Conservation (phyloP, 2,888 invertebrate genomes). For the Sminthurinus aureus region DNA sequence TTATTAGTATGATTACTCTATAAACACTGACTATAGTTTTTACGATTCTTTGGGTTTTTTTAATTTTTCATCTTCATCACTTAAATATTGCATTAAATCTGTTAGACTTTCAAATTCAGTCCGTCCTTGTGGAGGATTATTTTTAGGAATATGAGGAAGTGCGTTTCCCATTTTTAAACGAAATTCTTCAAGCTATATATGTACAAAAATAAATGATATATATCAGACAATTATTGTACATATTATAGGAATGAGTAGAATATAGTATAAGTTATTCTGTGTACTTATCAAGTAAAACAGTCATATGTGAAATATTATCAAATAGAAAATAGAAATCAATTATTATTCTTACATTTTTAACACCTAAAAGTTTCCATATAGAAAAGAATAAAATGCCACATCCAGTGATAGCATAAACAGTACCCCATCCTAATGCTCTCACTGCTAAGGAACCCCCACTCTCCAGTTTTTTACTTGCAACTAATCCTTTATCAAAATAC, state of each 20-base stretch:
- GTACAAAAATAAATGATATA: constrained; percentile 41
- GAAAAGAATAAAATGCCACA: constrained; percentile 81
- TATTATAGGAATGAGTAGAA: too few relatives aligned
- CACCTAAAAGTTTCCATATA: constrained; percentile 89
- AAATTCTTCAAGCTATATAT: constrained; percentile 81
- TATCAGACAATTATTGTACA: too few relatives aligned
- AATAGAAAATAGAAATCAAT: neutral
- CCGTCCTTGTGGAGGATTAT: constrained; percentile 79
- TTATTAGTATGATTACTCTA: too few relatives aligned
- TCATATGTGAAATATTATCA: too few relatives aligned
- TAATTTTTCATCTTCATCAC: constrained; percentile 55
- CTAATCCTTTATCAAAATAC: constrained; percentile 75
- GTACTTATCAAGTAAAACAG: too few relatives aligned
- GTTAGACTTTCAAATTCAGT: constrained; percentile 86
- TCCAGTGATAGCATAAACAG: constrained; percentile 84
- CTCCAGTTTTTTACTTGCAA: constrained; percentile 71
- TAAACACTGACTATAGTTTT: neutral
- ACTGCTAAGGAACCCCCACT: constrained; percentile 80
- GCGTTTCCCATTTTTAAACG: constrained; percentile 78
- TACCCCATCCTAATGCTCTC: constrained; percentile 87
- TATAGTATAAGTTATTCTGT: neutral
- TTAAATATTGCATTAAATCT: constrained; percentile 81
- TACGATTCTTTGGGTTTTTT: neutral
- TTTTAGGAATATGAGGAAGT: constrained; percentile 79
- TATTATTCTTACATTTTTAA: constrained; percentile 73